phyloP scores from a whole-genome alignment of 92 coral and sea anemone species.

The Epizoanthus scotinus region DNA sequence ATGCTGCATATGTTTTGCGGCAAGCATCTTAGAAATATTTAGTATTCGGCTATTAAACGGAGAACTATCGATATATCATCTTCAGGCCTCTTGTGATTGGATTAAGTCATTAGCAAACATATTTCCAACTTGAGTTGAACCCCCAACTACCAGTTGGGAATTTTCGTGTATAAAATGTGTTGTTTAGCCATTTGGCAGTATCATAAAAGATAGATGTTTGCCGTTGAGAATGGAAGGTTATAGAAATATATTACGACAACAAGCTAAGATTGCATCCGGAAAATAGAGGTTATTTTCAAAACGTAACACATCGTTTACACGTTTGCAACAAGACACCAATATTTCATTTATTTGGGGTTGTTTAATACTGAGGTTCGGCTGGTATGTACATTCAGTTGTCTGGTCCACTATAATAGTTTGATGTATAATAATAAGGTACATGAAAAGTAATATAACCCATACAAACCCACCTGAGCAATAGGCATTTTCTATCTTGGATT shows the following conservation, averaged over 20 bases:
- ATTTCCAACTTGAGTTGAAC: conserved; percentile 48
- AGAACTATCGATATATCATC: conserved; percentile 63
- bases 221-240: conserved; percentile 1
- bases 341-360: conserved; percentile 11
- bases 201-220: conserved; percentile 13
- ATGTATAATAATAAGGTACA: conserved; percentile 15
- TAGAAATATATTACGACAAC: neutral
- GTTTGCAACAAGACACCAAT: conserved; percentile 21
- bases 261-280: conserved; percentile 24
- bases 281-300: conserved; percentile 15
- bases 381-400: conserved; percentile 6
- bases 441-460: conserved; percentile 7
- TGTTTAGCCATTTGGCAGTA: conserved; percentile 56
- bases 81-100: conserved; percentile 70
- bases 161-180: conserved; percentile 15
- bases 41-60: conserved; percentile 65
- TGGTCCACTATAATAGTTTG: conserved; percentile 17
- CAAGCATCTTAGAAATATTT: conserved; percentile 32
- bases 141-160: conserved; percentile 29
- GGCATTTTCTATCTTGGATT: conserved; percentile 9
- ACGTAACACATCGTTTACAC: conserved; percentile 60
- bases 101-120: conserved; percentile 77
- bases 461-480: neutral
- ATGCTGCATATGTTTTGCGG: conserved; percentile 1
- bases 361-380: conserved; percentile 8